Conservation (phyloP, 2,797 vertebrate species). For the Hydrophis major region DNA sequence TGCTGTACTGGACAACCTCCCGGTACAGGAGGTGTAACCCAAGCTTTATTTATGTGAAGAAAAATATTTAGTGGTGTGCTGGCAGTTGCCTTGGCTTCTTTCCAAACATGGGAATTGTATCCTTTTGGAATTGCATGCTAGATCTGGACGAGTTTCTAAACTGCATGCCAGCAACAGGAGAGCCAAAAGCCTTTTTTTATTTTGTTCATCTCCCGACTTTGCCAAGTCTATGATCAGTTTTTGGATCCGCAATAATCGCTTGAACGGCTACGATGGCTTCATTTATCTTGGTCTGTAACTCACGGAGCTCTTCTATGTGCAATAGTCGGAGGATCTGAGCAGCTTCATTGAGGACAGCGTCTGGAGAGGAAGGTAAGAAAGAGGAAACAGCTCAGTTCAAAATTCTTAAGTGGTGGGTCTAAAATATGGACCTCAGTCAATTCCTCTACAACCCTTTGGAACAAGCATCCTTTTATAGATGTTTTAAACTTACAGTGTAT, state of each 20-base stretch:
- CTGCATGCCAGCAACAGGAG: neutral
- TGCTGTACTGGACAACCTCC: neutral
- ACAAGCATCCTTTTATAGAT: neutral
- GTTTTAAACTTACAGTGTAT: neutral
- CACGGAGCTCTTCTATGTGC: conserved; percentile 95
- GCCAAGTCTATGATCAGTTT: conserved; percentile 96
- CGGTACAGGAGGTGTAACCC: conserved; percentile 45
- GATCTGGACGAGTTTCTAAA: conserved; percentile 30
- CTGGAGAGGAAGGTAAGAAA: conserved; percentile 55
- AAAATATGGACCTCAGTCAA: neutral
- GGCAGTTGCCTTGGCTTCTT: conserved; percentile 51
- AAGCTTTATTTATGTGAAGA: conserved; percentile 69
- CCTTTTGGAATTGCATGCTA: conserved; percentile 59
- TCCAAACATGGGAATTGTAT: conserved; percentile 38
- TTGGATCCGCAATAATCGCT: conserved; percentile 96
- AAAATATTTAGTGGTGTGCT: conserved; percentile 50
- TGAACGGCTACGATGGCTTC: conserved; percentile 97
- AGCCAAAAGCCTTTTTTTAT: neutral
- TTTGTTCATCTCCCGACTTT: conserved; percentile 91
- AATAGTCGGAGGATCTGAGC: conserved; percentile 92
- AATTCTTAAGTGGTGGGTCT: neutral
- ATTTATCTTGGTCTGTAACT: conserved; percentile 96
- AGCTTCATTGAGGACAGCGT: conserved; percentile 94
- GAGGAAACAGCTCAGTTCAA: neutral
- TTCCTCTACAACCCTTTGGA: neutral